Evolutionary conservation across 2,888 invertebrate genomes (phyloP).

Genomic region (Lutraria lutraria): DNA sequence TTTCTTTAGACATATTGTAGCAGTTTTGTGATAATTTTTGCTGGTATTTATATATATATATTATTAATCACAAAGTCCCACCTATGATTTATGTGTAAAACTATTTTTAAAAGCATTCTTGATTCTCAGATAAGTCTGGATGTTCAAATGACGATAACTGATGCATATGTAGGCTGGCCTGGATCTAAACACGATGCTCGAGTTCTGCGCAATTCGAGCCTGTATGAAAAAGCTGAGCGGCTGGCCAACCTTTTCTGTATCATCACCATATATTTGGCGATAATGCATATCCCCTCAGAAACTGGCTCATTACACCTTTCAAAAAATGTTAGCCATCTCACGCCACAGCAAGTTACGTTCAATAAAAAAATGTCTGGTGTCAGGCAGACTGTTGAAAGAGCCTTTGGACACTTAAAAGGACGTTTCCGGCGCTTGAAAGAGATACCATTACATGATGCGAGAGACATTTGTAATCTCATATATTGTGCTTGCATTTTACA

Average conservation of each 20-base stretch:
- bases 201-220: constrained; percentile 58
- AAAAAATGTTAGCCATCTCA: constrained; percentile 37
- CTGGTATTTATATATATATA: too few species aligned
- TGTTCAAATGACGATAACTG: constrained; percentile 51
- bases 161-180: constrained; percentile 64
- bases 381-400: constrained; percentile 39
- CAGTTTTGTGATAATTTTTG: too few species aligned
- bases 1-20: too few species aligned
- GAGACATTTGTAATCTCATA: constrained; percentile 43
- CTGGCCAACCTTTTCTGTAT: constrained; percentile 11
- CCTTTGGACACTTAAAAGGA: constrained; percentile 53
- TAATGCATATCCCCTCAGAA: constrained; percentile 47
- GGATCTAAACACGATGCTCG: constrained; percentile 70
- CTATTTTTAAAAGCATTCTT: constrained; percentile 27
- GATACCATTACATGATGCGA: constrained; percentile 27
- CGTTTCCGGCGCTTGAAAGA: constrained; percentile 40
- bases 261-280: constrained; percentile 37
- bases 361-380: constrained; percentile 41
- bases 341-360: constrained; percentile 38
- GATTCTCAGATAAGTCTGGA: constrained; percentile 64
- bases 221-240: constrained; percentile 46
- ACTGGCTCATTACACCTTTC: constrained; percentile 42
- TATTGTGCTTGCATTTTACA: constrained; percentile 38
- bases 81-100: neutral
- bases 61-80: too few species aligned